Base-by-base conservation (phyloP, 2,888 invertebrate genomes). In the Microctonus brassicae region DNA sequence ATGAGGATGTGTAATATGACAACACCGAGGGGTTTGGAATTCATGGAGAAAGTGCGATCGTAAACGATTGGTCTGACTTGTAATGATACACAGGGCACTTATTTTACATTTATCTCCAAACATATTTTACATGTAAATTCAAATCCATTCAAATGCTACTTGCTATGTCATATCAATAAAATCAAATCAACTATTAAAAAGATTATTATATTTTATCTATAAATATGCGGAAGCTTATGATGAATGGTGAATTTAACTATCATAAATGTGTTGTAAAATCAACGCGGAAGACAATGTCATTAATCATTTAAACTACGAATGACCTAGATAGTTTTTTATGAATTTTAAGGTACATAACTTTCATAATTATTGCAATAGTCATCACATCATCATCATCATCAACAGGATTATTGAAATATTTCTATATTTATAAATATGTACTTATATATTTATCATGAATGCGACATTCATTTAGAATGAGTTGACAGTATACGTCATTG, bases 31-130 rank as follows among this genome's bases (percentile, higher is more conserved):
- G 76, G 74, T 74, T 75, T 67, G 76, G 76, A 76, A 77, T 77
- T 76, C 70, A 71, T 60, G 77, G 77, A 77, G 77, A 77, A 77
- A 77, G 77, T 77, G 75, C 73, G 65, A 70, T 68, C 60, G 62
- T 61, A 47, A 66, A 66, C 55, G 53, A 58, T 63, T 29, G 26
- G 42, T 34, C 20, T 20, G 20, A 17, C 42, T 47, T 5, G 53
- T 11, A 11, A 13, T 53, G 52, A 52, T 34, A 47, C 47, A 17
- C 47, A 47, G 47, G 47, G 17, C 9, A 47, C 17, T 47, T 47
- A 47, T 47, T 47, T 17, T 47, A 47, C 20, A 47, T 47, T 47
- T 20, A 17, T 7, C 17, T 17, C 47, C 47, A 47, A 47, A 47
- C 47, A 7, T 20, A 17, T 47, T 55, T 26, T n/a, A 26, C 34